A percentile compares a stretch with the other conserved stretches of the same genome.
Evolutionary conservation across 2,888 invertebrate genomes (phyloP).

Genomic region (Ennomos erosarius): DNA sequence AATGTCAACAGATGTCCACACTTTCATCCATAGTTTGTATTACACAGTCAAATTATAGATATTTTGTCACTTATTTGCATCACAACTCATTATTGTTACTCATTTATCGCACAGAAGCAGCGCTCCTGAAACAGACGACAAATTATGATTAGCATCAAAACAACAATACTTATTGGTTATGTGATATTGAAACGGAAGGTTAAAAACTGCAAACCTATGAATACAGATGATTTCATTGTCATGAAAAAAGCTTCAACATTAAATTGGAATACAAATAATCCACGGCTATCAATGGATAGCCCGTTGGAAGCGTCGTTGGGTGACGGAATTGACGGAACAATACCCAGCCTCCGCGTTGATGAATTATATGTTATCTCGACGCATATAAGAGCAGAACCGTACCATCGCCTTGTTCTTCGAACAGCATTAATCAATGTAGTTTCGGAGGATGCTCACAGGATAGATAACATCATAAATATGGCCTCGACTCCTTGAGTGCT

Average conservation of each 20-base stretch:
- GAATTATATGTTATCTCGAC: conserved; percentile 37
- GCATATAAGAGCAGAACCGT: conserved; percentile 56
- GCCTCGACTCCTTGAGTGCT: conserved; percentile 83
- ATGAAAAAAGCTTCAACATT: conserved; percentile 20
- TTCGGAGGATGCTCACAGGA: conserved; percentile 82
- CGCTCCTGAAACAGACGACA: conserved; percentile 77
- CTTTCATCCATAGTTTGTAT: conserved; percentile 83
- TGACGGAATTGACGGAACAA: conserved; percentile 53
- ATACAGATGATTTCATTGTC: conserved; percentile 13
- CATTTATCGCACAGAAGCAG: conserved; percentile 60
- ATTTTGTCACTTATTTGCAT: conserved; percentile 67
- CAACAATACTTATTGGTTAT: conserved; percentile 17
- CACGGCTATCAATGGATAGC: conserved; percentile 59
- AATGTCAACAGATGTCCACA: conserved; percentile 82
- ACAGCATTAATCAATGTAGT: conserved; percentile 73
- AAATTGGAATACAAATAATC: conserved; percentile 60
- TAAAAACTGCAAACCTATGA: conserved; percentile 5
- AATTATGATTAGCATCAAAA: conserved; percentile 45
- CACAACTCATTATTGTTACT: conserved; percentile 68
- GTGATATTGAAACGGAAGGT: conserved; percentile 40
- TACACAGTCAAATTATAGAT: conserved; percentile 63
- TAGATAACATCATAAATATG: conserved; percentile 88
- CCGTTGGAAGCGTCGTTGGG: conserved; percentile 77
- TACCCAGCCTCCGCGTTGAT: conserved; percentile 30
- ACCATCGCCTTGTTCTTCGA: conserved; percentile 78